Evolutionary conservation across 2,888 invertebrate genomes (phyloP), one percentile per base, ranked within the genome.

Genomic region (Andrena fulva): DNA sequence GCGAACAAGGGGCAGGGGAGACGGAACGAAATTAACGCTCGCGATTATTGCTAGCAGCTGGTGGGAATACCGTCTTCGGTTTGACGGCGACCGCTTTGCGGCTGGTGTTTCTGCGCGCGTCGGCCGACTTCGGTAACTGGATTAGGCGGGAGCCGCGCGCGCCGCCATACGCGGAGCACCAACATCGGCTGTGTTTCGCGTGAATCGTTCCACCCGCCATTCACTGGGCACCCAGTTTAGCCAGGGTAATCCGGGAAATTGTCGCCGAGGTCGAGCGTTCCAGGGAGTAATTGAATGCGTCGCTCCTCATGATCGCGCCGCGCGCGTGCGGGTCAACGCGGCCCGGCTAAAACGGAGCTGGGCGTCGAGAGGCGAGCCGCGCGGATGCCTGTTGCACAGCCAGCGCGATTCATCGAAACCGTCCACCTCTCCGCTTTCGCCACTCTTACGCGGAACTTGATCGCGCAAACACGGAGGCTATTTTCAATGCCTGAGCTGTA

Each of bases 31-130:
- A 72, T 81, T 81, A 86, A 82, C 60, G 76, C 56, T 72, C 24
- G 66, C 72, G 84, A 86, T 86, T 84, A 81, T 71, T 35, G 59
- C 20, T 50, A 31, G 64, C 77, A 76, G 83, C 84, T 81, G 69
- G 62, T 35, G 31, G 54, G 72, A 80, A 72, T 24, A 33, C 27
- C 20, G 52, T 71, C 68, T 29, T 54, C 73, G 35, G 70, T 70
- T 42, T 29, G 68, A 71, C 42, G 73, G 69, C 71, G 71, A 42
- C 50, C 29, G 7, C 31, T 29, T 48, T 0, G 8, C 27, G 29
- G 50, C 70, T 54, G 50, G 62, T 63, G 62, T 63, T 86, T 81
- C 81, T 56, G 64, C 50, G 73, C 42, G 73, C 70, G 69, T 77
- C 72, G 42, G 63, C 67, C 62, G 56, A 63, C 50, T 62, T 69